Evolutionary conservation across 2,888 invertebrate species (phyloP).

Genomic region (Erebia ligea): DNA sequence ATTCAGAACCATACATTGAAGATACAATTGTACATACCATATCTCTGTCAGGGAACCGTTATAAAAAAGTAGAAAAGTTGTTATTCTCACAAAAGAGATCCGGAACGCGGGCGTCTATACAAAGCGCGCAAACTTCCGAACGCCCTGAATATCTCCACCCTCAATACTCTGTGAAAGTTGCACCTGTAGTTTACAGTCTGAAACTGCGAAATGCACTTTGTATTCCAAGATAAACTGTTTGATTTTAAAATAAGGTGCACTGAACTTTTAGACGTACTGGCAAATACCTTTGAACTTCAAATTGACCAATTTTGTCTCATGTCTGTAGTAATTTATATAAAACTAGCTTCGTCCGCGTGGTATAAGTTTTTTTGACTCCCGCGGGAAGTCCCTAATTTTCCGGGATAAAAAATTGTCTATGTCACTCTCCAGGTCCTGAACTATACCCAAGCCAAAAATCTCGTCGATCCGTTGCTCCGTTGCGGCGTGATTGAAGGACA

Average conservation of each 20-base stretch:
- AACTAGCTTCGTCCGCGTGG: no score
- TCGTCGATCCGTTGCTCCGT: no score
- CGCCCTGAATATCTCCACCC: conserved; percentile 22
- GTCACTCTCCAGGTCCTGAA: no score
- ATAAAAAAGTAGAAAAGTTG: conserved; percentile 19
- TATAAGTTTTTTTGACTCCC: no score
- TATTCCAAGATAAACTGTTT: conserved; percentile 19
- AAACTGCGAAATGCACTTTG: conserved; percentile 27
- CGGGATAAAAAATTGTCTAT: no score
- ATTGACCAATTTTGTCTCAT: no score
- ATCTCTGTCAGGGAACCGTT: not conserved
- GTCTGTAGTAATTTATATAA: no score
- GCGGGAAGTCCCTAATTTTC: no score
- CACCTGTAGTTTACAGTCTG: conserved; percentile 36
- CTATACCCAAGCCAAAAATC: no score
- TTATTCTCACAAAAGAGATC: conserved; percentile 25
- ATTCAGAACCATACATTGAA: no score
- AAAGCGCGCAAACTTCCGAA: conserved; percentile 28
- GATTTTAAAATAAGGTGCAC: conserved; percentile 26
- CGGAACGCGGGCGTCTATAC: conserved; percentile 11
- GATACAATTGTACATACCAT: not conserved
- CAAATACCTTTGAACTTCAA: not conserved
- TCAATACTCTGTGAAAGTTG: conserved; percentile 24
- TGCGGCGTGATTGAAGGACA: no score
- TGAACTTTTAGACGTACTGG: conserved; percentile 11